Evolutionary conservation across 2,113 vertebrate genomes (phyloP), one percentile per base, ranked within the genome.

Genomic region (Actinemys pallida): DNA sequence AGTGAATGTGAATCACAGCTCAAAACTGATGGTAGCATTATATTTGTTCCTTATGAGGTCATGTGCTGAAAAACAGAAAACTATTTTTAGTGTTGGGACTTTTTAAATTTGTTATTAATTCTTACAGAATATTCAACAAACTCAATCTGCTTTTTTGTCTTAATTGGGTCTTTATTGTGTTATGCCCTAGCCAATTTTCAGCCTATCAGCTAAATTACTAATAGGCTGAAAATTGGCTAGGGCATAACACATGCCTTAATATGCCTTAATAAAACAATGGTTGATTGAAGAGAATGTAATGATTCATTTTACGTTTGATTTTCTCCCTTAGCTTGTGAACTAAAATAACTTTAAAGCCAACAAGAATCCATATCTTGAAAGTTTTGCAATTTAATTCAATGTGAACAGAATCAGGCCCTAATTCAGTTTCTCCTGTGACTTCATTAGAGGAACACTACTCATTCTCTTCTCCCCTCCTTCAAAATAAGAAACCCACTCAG

Each of bases 141-240:
- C 29, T 92, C 20, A 93, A 75, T 86, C 90, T 95, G 81, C 31
- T 92, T 97, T 62, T 96, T 83, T 94, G 39, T 88, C 93, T 93
- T 90, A 84, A 93, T 90, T 94, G 11, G 49, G 52, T 92, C 86
- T 96, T 92, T 88, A 76, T 83, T 97, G 13, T 39, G 39, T 39
- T 39, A 39, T 39, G 39, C 39, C 39, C 39, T 39, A 39, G 39
- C 39, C 39, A 39, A 39, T 39, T 39, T 39, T 39, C 39, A 39
- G 39, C 39, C 39, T 39, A 39, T 39, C 42, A 45, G 24, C 35
- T 93, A 78, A 93, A 93, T 89, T 95, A 22, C 62, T 93, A 90
- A 62, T 45, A 45, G 45, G 5, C 45, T 45, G 45, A 45, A 45
- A 45, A 45, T 45, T 45, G 45, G 45, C 45, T 45, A 45, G 45